Percentiles rank a stretch among this genome's conserved stretches.
Evolutionary conservation across 2,888 invertebrate species (phyloP).

Genomic region (Blera fallax): DNA sequence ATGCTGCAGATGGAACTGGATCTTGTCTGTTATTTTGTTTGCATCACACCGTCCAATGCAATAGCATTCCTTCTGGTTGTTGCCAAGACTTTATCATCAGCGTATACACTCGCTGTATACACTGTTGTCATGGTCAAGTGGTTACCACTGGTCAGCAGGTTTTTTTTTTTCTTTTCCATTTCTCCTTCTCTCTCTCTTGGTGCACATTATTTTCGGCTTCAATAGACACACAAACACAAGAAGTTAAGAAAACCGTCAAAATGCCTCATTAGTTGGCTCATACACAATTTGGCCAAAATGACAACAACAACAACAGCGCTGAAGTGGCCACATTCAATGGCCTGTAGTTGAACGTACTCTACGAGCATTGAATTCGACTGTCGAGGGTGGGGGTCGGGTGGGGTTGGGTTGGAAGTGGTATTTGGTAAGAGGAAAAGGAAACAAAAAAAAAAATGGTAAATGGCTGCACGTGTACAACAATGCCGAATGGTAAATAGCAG

Average conservation of each 20-base stretch:
- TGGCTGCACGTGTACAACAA: slow-evolving; percentile 55
- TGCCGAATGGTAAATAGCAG: slow-evolving; percentile 40
- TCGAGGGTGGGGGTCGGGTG: not conserved
- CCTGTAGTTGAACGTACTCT: slow-evolving; percentile 37
- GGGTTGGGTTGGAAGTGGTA: not conserved
- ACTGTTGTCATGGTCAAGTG: slow-evolving; percentile 60
- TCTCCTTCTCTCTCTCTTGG: not conserved
- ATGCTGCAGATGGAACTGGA: not conserved
- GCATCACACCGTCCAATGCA: slow-evolving; percentile 55
- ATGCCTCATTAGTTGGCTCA: slow-evolving; percentile 44
- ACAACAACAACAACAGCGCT: not conserved
- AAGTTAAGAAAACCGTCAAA: slow-evolving; percentile 10
- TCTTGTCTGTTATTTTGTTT: slow-evolving; percentile 31
- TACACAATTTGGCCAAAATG: slow-evolving; percentile 24
- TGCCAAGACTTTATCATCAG: not conserved
- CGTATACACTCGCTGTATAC: too few species aligned
- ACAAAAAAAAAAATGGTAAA: slow-evolving; percentile 15
- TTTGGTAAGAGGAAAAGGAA: slow-evolving; percentile 2
- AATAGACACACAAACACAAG: slow-evolving; percentile 49
- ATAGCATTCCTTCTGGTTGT: slow-evolving; percentile 38
- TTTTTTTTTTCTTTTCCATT: not conserved
- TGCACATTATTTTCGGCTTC: slow-evolving; percentile 53
- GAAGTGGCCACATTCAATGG: too few species aligned
- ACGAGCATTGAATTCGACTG: too few species aligned
- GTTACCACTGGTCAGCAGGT: slow-evolving; percentile 5